A percentile compares a stretch with the other conserved stretches of the same genome.
Conservation (phyloP, 2,113 vertebrate species). For the Pterophyllum scalare region DNA sequence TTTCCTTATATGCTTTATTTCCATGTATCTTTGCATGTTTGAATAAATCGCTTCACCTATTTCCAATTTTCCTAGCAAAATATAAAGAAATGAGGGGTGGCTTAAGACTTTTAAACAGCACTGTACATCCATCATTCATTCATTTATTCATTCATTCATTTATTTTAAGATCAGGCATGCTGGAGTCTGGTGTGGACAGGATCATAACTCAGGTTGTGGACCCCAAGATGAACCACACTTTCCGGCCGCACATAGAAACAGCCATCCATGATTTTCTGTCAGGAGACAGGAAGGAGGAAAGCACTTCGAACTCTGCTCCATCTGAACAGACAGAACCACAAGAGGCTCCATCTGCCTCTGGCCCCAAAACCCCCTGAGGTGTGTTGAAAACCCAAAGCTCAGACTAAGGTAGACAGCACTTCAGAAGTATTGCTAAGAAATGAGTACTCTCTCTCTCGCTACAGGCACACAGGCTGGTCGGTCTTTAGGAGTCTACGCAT, state of each 20-base stretch:
- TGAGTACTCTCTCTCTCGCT: neutral
- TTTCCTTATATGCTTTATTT: neutral
- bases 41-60: neutral
- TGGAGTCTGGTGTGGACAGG: constrained; percentile 97
- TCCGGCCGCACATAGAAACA: constrained; percentile 95
- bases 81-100: neutral
- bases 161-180: constrained; percentile 90
- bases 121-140: neutral
- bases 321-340: constrained; percentile 86
- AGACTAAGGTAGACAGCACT: neutral
- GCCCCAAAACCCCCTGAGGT: constrained; percentile 90
- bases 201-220: constrained; percentile 99
- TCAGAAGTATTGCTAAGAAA: neutral
- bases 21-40: neutral
- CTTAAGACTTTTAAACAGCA: neutral
- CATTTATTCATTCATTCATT: neutral
- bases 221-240: constrained; percentile 97
- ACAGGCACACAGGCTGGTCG: constrained; percentile 22
- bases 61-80: neutral
- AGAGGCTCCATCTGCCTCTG: constrained; percentile 81
- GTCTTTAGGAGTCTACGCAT: neutral
- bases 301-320: constrained; percentile 78
- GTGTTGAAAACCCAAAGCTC: constrained; percentile 14
- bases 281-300: constrained; percentile 89
- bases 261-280: constrained; percentile 95